A percentile compares a stretch with the other conserved stretches of the same genome.
Conservation (phyloP, 2,113 vertebrate genomes). For the Ceyx cyanopectus region DNA sequence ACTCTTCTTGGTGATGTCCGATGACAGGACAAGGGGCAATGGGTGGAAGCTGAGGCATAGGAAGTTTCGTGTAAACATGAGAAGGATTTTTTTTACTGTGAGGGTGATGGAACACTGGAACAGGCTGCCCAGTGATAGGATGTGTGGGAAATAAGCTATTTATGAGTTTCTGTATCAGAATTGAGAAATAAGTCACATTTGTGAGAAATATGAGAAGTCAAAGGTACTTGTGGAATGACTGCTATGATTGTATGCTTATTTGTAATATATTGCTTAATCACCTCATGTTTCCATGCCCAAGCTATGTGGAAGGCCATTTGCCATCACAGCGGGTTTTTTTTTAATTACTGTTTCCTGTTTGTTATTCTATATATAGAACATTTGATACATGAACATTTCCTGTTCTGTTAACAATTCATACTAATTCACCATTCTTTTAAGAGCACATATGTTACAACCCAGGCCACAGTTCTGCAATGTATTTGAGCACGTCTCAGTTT, state of each 20-base stretch:
- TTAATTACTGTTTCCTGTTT: slow-evolving; percentile 23
- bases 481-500: neutral
- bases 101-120: too few species aligned
- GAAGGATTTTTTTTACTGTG: too few species aligned
- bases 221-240: neutral
- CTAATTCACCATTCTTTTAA: neutral
- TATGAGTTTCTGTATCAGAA: neutral
- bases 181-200: neutral
- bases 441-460: neutral
- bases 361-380: slow-evolving; percentile 7
- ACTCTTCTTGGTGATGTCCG: too few species aligned
- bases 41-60: too few species aligned
- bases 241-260: neutral
- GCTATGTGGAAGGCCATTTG: neutral
- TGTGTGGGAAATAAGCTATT: neutral
- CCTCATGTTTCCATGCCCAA: neutral
- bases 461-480: neutral
- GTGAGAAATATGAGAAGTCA: neutral
- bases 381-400: neutral
- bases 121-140: too few species aligned
- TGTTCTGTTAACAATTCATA: neutral
- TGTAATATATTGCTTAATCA: neutral
- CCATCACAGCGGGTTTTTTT: neutral
- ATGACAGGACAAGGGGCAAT: too few species aligned
- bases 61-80: too few species aligned